Percentiles rank a stretch among this genome's conserved stretches.
These are phyloP conservation scores for Spodoptera exigua DNA, from an alignment of 2,888 invertebrate genomes.

Conservation along the genomic window DNA sequence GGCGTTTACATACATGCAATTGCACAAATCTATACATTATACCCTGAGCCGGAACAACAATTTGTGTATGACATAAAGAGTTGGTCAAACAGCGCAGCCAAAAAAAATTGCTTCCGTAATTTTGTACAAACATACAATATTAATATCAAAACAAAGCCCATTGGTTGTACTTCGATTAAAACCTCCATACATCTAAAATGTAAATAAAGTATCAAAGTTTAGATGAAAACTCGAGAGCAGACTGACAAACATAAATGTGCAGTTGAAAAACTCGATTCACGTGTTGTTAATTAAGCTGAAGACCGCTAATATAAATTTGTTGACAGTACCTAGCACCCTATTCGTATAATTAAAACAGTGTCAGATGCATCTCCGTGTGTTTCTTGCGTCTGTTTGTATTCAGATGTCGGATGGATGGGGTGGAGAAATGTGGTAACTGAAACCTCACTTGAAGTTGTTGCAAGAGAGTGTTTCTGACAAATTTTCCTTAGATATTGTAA, in stretches of 20 bases:
- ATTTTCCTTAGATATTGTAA: too few relatives aligned
- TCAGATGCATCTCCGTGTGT: conserved; percentile 44
- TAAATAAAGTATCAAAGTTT: conserved; percentile 60
- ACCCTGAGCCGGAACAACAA: too few relatives aligned
- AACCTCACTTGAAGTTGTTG: not conserved
- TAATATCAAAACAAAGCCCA: conserved; percentile 30
- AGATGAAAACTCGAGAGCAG: conserved; percentile 56
- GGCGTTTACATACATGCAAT: too few relatives aligned
- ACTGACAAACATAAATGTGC: conserved; percentile 44
- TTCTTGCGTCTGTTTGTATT: conserved; percentile 29
- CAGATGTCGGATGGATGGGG: conserved; percentile 16
- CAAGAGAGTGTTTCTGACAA: not conserved
- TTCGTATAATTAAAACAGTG: conserved; percentile 45
- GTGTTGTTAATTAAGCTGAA: conserved; percentile 1
- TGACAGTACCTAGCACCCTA: conserved; percentile 13
- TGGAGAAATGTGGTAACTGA: not conserved
- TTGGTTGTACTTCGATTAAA: conserved; percentile 39
- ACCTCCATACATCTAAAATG: conserved; percentile 52
- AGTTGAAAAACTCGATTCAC: conserved; percentile 12
- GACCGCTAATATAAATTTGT: conserved; percentile 45
- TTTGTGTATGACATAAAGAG: too few relatives aligned
- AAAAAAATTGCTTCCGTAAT: too few relatives aligned
- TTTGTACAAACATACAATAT: too few relatives aligned
- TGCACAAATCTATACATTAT: too few relatives aligned
- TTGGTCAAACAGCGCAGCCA: too few relatives aligned